These are phyloP conservation scores for Nineta flava DNA, from an alignment of 2,888 invertebrate species.

Conservation along the genomic window DNA sequence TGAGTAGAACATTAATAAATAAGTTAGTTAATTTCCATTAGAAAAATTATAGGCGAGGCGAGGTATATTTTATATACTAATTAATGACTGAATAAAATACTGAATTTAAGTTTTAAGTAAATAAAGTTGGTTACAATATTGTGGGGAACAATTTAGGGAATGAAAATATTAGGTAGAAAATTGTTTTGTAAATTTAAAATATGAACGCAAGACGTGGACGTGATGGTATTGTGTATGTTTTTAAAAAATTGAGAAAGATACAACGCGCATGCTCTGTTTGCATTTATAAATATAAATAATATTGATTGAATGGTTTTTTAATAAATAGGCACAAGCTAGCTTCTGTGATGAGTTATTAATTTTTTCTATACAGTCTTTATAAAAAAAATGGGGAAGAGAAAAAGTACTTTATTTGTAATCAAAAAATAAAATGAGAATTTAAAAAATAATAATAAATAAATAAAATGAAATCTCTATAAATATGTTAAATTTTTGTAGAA, in stretches of 20 bases:
- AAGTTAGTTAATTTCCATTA: too few relatives aligned
- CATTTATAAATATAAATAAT: too few relatives aligned
- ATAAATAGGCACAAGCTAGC: slow-evolving; percentile 16
- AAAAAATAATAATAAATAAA: too few relatives aligned
- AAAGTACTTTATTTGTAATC: slow-evolving; percentile 9
- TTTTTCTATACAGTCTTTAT: neutral
- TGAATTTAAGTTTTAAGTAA: neutral
- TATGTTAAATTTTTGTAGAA: neutral
- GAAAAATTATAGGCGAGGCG: too few relatives aligned
- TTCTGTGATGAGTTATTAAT: slow-evolving; percentile 28
- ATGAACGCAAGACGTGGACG: too few relatives aligned
- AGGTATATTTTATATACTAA: too few relatives aligned
- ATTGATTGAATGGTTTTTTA: slow-evolving; percentile 1
- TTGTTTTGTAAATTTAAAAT: neutral
- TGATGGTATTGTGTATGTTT: too few relatives aligned
- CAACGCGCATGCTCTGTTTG: too few relatives aligned
- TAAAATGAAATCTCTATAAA: neutral
- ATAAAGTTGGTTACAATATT: neutral
- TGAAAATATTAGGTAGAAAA: neutral
- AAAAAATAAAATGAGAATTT: too few relatives aligned
- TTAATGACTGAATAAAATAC: neutral
- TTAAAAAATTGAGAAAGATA: too few relatives aligned
- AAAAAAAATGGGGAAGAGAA: neutral
- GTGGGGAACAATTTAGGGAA: neutral
- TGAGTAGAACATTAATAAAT: too few relatives aligned